A percentile compares a stretch with the other conserved stretches of the same genome.
Conservation (phyloP, 2,888 invertebrate species). For the Cyrtodaria siliqua region DNA sequence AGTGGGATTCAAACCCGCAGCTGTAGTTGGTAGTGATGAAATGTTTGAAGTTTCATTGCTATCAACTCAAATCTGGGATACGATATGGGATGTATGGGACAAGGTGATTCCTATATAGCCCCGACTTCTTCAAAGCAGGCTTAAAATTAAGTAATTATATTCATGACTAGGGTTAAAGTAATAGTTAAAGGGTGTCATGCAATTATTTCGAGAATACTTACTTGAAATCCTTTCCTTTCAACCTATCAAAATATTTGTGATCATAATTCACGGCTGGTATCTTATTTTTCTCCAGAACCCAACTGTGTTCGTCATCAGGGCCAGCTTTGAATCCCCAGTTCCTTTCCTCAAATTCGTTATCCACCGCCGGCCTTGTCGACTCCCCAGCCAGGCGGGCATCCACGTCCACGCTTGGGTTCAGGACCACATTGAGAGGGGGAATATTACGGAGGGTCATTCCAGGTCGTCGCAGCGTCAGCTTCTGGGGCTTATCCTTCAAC, state of each 20-base stretch:
- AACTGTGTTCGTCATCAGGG: constrained; percentile 72
- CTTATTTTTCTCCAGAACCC: constrained; percentile 77
- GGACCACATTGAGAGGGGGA: constrained; percentile 82
- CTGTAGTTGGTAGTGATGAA: no score
- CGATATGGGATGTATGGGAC: no score
- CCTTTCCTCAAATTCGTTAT: constrained; percentile 65
- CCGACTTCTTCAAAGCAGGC: no score
- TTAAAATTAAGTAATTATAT: no score
- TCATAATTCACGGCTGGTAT: constrained; percentile 78
- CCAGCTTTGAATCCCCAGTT: constrained; percentile 78
- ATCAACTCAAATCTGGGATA: no score
- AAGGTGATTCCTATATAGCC: no score
- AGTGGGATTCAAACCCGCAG: no score
- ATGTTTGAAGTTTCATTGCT: no score
- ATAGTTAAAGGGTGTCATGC: no score
- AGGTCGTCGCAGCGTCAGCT: constrained; percentile 67
- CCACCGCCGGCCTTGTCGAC: constrained; percentile 71
- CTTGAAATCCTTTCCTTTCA: constrained; percentile 81
- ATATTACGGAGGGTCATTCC: constrained; percentile 73
- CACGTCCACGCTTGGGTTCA: constrained; percentile 82
- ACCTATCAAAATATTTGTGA: constrained; percentile 66
- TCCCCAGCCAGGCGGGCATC: constrained; percentile 72
- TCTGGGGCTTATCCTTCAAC: constrained; percentile 80
- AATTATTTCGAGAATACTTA: no score
- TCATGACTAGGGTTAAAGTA: no score